phyloP scores from a whole-genome alignment of 2,797 vertebrate genomes.

The Vespertilio murinus region DNA sequence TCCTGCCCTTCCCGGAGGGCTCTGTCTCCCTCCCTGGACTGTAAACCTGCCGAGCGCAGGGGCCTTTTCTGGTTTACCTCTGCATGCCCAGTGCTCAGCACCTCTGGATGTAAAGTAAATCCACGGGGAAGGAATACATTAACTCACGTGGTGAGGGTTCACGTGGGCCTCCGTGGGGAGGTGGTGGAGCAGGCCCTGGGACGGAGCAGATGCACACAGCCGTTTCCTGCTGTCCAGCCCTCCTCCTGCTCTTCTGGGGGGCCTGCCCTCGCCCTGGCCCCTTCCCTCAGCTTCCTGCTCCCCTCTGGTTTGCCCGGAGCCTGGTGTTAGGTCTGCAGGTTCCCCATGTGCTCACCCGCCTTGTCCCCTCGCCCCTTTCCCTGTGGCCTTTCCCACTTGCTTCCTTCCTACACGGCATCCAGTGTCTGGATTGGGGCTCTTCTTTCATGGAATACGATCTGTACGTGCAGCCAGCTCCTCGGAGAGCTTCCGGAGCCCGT shows the following conservation, averaged over 20 bases:
- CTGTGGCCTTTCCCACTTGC: background rate
- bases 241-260: background rate
- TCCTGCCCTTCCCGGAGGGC: accelerated
- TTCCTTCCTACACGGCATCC: background rate
- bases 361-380: accelerated
- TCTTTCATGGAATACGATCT: background rate
- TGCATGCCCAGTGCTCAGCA: background rate
- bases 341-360: background rate
- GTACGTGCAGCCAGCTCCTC: too few species aligned
- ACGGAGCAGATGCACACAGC: too few species aligned
- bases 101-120: background rate
- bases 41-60: background rate
- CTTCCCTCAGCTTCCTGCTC: background rate
- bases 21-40: background rate
- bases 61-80: background rate
- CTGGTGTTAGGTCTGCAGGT: background rate
- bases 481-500: background rate
- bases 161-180: accelerated
- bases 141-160: background rate
- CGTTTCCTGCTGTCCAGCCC: background rate
- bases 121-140: accelerated
- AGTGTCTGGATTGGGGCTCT: background rate
- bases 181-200: accelerated
- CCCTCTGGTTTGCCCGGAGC: background rate
- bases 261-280: accelerated